Evolutionary conservation across 2,888 invertebrate genomes (phyloP).

Genomic region (Sminthurides aquaticus): DNA sequence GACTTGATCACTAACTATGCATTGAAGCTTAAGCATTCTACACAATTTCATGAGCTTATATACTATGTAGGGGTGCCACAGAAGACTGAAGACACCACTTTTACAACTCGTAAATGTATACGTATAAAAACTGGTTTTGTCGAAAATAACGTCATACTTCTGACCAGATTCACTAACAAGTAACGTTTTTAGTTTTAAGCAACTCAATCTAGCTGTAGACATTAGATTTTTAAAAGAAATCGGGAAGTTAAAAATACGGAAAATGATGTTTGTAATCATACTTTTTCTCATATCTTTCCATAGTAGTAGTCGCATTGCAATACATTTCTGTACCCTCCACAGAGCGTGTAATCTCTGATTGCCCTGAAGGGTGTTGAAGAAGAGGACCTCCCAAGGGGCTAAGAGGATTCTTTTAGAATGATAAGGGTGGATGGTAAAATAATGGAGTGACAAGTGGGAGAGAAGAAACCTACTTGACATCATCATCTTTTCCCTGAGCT

Average conservation of each 20-base stretch:
- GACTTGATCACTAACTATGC: too few species aligned
- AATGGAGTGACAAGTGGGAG: background rate
- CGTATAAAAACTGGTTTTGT: too few species aligned
- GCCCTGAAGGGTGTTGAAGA: background rate
- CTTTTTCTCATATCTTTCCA: background rate
- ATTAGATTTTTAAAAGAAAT: too few species aligned
- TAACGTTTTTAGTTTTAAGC: background rate
- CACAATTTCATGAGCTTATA: too few species aligned
- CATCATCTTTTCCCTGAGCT: background rate
- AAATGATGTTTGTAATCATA: too few species aligned
- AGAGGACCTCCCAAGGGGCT: background rate
- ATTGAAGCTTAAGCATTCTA: too few species aligned
- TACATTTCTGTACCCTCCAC: background rate
- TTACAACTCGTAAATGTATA: too few species aligned
- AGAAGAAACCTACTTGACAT: background rate
- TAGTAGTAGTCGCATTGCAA: background rate
- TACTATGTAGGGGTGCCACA: too few species aligned
- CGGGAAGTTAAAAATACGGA: too few species aligned
- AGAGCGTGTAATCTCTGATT: background rate
- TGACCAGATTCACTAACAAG: too few species aligned
- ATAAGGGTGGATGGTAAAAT: background rate
- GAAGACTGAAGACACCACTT: too few species aligned
- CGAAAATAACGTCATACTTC: too few species aligned
- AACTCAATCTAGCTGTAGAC: background rate
- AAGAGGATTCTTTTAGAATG: background rate